Evolutionary conservation across 2,113 vertebrate species (phyloP).

Genomic region (Anarhynchus alexandrinus): DNA sequence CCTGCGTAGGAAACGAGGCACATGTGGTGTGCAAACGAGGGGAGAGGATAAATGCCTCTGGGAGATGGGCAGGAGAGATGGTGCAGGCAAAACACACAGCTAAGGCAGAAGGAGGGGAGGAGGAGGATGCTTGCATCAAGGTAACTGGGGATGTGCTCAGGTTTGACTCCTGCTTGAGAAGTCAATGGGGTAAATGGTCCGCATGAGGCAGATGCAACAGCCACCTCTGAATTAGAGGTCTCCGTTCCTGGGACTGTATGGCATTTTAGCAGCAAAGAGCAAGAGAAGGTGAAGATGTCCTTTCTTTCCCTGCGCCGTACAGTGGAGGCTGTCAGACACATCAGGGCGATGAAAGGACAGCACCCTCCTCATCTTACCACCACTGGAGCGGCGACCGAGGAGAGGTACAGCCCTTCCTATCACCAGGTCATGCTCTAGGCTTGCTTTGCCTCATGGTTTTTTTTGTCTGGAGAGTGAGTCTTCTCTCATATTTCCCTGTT

Average conservation of each 20-base stretch:
- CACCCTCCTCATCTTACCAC: fast-evolving
- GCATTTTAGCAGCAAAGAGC: not conserved
- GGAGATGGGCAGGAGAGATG: not conserved
- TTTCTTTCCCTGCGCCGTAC: not conserved
- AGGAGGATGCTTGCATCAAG: not conserved
- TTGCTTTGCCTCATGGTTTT: not conserved
- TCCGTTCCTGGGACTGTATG: not conserved
- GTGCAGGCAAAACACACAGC: not conserved
- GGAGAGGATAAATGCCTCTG: not conserved
- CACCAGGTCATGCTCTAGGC: not conserved
- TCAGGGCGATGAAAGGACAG: not conserved
- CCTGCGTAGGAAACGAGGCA: fast-evolving
- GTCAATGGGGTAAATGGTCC: not conserved
- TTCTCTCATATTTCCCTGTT: not conserved
- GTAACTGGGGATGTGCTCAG: not conserved
- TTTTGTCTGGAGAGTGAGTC: not conserved
- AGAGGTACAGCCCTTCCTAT: not conserved
- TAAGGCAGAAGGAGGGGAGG: not conserved
- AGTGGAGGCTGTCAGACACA: not conserved
- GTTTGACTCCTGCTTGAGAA: not conserved
- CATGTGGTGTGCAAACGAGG: fast-evolving
- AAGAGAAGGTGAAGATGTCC: not conserved
- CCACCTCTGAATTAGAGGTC: no score
- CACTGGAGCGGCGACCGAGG: not conserved
- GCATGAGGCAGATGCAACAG: not conserved